These are phyloP conservation scores for Heliconius himera DNA, from an alignment of 1,140 invertebrate species.

Conservation along the genomic window DNA sequence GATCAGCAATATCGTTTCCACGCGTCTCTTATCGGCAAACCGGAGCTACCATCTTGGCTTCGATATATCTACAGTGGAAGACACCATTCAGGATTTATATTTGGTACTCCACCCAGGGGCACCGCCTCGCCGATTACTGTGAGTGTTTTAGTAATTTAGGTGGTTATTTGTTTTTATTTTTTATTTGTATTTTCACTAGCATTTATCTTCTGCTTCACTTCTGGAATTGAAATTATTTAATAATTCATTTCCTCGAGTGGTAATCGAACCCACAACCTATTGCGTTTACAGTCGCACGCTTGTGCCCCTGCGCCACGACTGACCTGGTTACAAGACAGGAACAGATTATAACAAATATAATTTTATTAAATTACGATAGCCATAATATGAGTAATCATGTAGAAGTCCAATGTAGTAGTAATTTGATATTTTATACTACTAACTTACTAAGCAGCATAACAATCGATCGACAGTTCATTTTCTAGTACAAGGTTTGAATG, in stretches of 20 bases:
- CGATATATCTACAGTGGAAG: slow-evolving; percentile 89
- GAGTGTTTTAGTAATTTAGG: slow-evolving; percentile 28
- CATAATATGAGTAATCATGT: too few relatives aligned
- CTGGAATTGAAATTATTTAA: too few relatives aligned
- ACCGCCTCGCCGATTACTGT: slow-evolving; percentile 63
- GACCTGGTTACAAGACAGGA: too few relatives aligned
- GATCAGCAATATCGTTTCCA: slow-evolving; percentile 85
- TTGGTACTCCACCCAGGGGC: slow-evolving; percentile 87
- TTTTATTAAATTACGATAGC: too few relatives aligned
- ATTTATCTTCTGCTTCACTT: too few relatives aligned
- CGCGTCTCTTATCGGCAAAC: slow-evolving; percentile 85
- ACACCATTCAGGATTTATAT: slow-evolving; percentile 88
- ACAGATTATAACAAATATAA: too few relatives aligned
- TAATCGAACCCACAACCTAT: too few relatives aligned
- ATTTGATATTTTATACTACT: neutral
- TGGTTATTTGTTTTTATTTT: slow-evolving; percentile 1
- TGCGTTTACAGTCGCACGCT: too few relatives aligned
- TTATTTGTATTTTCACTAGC: neutral
- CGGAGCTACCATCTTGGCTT: slow-evolving; percentile 92
- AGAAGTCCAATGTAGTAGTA: too few relatives aligned
- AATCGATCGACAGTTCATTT: neutral
- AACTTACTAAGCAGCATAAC: neutral
- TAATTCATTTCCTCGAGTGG: too few relatives aligned
- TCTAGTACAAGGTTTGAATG: neutral
- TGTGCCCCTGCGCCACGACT: too few relatives aligned